Evolutionary conservation across 2,113 vertebrate species (phyloP), one percentile per base, ranked within the genome.

Genomic region (Noturus placidus): DNA sequence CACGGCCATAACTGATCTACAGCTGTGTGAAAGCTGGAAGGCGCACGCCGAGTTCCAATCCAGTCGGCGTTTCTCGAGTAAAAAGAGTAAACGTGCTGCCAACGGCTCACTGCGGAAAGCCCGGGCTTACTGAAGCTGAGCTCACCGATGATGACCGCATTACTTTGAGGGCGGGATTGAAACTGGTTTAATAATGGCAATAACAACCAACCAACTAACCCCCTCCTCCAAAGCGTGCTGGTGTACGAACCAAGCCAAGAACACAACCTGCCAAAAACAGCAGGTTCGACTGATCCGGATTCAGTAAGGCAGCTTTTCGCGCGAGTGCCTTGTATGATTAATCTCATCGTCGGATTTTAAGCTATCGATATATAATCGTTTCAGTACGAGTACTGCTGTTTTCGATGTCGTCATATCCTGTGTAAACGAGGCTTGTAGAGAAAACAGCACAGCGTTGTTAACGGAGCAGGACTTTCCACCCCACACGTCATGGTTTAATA

Each of bases 31-130:
- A 86, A 42, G 77, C 67, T 77, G 82, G 38, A 84, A 79, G 46
- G 33, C 30, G 22, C 54, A 61, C 70, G n/a, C 63, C 27, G 50
- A 70, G 72, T 82, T 83, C 87, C 82, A 70, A 54, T 70, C 46
- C 76, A 13, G 84, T 9, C 67, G 80, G 69, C 61, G 52, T 87
- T 83, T 84, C 67, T 82, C 19, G 20, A 59, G 42, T 38, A 27
- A 20, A 27, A 20, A 15, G 25, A 70, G 59, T 38, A 54, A 67
- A 69, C 54, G 63, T 46, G 50, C 82, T 78, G 87, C 84, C 61
- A 81, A 82, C 78, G 88, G 83, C 38, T 91, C 89, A 56, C 88
- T 86, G 88, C 83, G 69, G 82, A 88, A 85, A 76, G 42, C 67
- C 3, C 15, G 67, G 77, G 70, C 84, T 77, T 83, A 57, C 38